Evolutionary conservation across 2,113 vertebrate genomes (phyloP), one percentile per base, ranked within the genome.

Genomic region (Nibea coibor): DNA sequence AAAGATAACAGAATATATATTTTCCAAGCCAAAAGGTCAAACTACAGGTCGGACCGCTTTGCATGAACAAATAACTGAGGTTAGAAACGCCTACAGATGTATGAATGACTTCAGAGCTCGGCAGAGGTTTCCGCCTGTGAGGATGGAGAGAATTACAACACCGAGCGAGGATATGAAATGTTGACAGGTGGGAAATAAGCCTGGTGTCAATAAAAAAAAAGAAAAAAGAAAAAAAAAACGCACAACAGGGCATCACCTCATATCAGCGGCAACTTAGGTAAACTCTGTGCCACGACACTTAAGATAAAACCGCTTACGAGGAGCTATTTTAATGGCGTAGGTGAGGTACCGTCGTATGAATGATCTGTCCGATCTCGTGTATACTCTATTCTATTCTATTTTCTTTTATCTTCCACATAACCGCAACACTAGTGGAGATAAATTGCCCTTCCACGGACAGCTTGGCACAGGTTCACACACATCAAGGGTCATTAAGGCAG

Each of bases 381-480:
- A 26, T 43, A 62, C 72, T 82, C 70, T 39, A 56, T 84, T 82
- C 47, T 80, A 0, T 39, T 62, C 31, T 63, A 35, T 69, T 83
- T 78, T 83, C 74, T 81, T 88, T 84, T 65, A 87, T 88, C 74
- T 80, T 75, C 82, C 54, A 20, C 39, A 63, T 71, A 83, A 72
- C 74, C 72, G 81, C 50, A 80, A 82, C 81, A 56, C 72, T 47
- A 83, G 87, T 65, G 67, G 83, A 90, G 80, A 93, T 83, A 89
- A 88, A 88, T 78, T 20, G 58, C 65, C 48, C 64, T 78, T 80
- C 56, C 54, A 62, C 42, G 83, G 84, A 82, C 72, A 88, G 69
- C 87, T 88, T 87, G 85, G 90, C 90, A 77, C 64, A 75, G 76
- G 84, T 91, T 92, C 88, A 90, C 83, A 86, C 83, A 84, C 84